Base-by-base conservation (phyloP, 2,888 invertebrate species). In the Platycheirus rosarum region DNA sequence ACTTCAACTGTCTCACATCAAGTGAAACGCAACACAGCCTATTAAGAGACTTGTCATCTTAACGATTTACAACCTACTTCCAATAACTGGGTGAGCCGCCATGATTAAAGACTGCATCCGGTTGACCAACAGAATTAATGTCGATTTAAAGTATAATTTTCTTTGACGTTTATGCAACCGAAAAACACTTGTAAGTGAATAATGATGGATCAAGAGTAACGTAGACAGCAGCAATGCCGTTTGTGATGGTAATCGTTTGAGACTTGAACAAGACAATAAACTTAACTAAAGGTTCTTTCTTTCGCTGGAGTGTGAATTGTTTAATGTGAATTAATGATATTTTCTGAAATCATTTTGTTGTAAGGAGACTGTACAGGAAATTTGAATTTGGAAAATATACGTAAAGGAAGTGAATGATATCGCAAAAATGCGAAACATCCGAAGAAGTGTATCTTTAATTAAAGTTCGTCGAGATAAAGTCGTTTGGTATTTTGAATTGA, bases 121-220 rank as follows among this genome's bases (percentile, higher is more conserved):
- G 66, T 35, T 53, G 78, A 62, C 73, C 37, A 60, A 29, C 14
- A 49, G 65, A 71, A 71, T 71, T 71, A 60, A 51, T 60, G 66
- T 37, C 73, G 73, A 78, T 73, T 77, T 66, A 46, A 60, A 60
- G 66, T 60, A 44, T 60, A 78, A 78, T 78, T 73, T 48, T 48
- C 66, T 60, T 62, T 23, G 78, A 66, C 73, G 42, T 65, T 70
- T 49, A 57, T 77, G 48, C 29, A 70, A 65, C 55, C 62, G 53
- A 70, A 70, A 53, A 75, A 53, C 46, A 55, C 44, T 66, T 44
- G 65, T 60, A 78, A 78, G 78, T 77, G 77, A 77, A 77, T 77
- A 77, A 77, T 71, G 73, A 77, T 71, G 73, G 42, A 77, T 77
- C 63, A 53, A 62, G n/a, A n/a, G 57, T 60, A 42, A 49, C 53